These are phyloP conservation scores for Hypocryptadius cinnamomeus DNA, from an alignment of 2,113 vertebrate species.

Conservation along the genomic window DNA sequence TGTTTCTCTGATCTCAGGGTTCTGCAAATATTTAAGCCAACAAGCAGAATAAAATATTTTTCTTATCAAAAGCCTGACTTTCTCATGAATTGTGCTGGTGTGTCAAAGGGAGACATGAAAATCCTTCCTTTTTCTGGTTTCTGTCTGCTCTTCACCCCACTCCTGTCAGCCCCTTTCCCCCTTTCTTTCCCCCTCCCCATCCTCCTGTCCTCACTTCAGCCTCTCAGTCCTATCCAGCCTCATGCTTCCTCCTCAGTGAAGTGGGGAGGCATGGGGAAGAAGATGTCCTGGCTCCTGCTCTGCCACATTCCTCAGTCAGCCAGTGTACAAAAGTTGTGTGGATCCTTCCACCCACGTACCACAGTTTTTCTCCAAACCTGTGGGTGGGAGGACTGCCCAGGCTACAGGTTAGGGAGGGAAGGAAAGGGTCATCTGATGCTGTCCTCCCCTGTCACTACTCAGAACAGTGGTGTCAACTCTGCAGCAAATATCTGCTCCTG, in stretches of 20 bases:
- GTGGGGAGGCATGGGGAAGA: neutral
- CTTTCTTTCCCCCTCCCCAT: neutral
- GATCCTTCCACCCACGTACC: neutral
- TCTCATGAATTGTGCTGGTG: neutral
- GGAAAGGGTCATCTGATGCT: neutral
- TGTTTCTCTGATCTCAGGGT: neutral
- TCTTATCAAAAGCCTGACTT: conserved; percentile 21
- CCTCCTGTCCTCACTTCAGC: neutral
- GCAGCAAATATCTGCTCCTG: neutral
- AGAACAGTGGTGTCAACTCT: neutral
- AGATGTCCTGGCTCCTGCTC: neutral
- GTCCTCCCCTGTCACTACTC: neutral
- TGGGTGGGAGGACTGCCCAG: neutral
- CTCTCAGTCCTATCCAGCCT: neutral
- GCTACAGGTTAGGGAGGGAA: neutral
- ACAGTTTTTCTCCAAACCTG: neutral
- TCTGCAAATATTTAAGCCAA: conserved; percentile 32
- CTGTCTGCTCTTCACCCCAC: conserved; percentile 1
- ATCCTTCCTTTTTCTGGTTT: conserved; percentile 8
- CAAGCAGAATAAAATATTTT: conserved; percentile 18
- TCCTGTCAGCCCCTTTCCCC: neutral
- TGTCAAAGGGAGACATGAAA: neutral
- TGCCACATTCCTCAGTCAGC: neutral
- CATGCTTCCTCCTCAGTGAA: neutral
- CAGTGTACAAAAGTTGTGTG: neutral